Base-by-base conservation (phyloP, 2,113 vertebrate genomes). In the Oncorhynchus gorbuscha region DNA sequence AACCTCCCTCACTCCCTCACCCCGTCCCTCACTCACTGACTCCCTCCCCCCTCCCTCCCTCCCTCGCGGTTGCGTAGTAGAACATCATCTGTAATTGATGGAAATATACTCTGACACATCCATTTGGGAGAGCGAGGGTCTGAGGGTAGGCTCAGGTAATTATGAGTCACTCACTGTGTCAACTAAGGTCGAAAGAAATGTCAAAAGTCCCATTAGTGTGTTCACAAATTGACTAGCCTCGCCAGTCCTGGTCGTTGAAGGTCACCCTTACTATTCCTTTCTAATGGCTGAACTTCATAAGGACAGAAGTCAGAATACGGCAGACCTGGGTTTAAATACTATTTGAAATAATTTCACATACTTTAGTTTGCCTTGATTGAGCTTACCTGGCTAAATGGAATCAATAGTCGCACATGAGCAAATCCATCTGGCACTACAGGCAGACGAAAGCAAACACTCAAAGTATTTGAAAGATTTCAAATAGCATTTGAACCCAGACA, bases 211-310 rank as follows among this genome's bases (percentile, higher is more conserved):
- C 64, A 74, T 64, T 49, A 55, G 69, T 70, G 62, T 26, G 73
- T 67, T 79, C 79, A 35, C 68, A 86, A 83, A 87, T 76, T 87
- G 76, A 86, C 81, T 83, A 77, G 64, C 69, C 58, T 26, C 69
- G 67, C 76, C 55, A 78, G 26, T 75, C 32, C 73, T 83, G 70
- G 48, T 72, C 45, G 30, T 45, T 82, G 74, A 85, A 86, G 86
- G 85, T 86, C 79, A 73, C 6, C 28, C 77, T 81, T 67, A 14
- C 12, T 55, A 55, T 55, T 55, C 16, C 74, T 80, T 73, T 58
- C 55, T 80, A 69, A 75, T 76, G 65, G 55, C 51, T 73, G 82
- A 67, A 83, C 70, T 49, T 87, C 84, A 89, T 82, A 89, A 82
- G 73, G 64, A 77, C 49, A 28, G 75, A 20, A 45, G 72, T 58